Conservation (phyloP, 2,797 vertebrate genomes). For the Alosa sapidissima region DNA sequence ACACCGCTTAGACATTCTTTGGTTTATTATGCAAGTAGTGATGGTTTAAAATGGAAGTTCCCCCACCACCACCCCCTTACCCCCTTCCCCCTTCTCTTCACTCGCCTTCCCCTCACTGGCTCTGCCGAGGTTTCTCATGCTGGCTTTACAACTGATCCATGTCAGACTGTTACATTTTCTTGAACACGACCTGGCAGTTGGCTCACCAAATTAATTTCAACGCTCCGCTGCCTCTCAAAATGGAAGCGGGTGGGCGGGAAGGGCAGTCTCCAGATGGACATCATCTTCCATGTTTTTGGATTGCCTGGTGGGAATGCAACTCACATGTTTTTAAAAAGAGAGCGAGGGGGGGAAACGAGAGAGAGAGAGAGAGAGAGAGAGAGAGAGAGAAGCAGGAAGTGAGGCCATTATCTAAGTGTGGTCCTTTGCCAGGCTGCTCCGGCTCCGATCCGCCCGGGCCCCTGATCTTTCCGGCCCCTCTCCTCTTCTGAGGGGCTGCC, state of each 20-base stretch:
- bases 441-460: conserved; percentile 57
- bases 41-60: conserved; percentile 21
- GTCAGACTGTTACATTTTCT: conserved; percentile 36
- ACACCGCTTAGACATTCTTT: background rate
- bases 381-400: conserved; percentile 63
- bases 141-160: conserved; percentile 31
- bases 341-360: background rate
- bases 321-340: conserved; percentile 39
- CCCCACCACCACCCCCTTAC: background rate
- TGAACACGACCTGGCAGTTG: conserved; percentile 41
- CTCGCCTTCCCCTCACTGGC: background rate
- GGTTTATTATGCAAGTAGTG: conserved; percentile 26
- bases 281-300: conserved; percentile 57
- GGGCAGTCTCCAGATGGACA: conserved; percentile 51
- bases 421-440: conserved; percentile 48
- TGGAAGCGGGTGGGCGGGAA: conserved; percentile 35
- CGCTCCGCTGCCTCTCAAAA: conserved; percentile 44
- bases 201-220: conserved; percentile 45
- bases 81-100: background rate
- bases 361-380: background rate
- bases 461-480: conserved; percentile 46
- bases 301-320: conserved; percentile 57
- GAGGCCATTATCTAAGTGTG: conserved; percentile 55
- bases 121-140: conserved; percentile 27
- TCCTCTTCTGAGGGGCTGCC: conserved; percentile 60